Percentiles rank a stretch among this genome's conserved stretches.
These are phyloP conservation scores for Caenorhabditis doughertyi DNA, from an alignment of 2,888 invertebrate species.

Conservation along the genomic window DNA sequence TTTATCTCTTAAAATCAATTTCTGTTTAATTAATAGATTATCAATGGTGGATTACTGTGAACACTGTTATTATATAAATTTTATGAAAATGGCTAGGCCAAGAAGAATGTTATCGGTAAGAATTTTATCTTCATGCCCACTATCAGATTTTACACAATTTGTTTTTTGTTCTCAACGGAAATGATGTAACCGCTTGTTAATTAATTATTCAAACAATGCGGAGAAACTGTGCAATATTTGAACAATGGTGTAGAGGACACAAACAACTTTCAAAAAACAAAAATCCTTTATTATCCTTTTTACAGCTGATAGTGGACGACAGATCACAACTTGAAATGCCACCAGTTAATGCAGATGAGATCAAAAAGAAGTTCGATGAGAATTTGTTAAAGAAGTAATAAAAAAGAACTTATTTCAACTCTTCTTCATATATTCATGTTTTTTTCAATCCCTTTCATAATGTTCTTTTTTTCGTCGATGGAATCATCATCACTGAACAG, in stretches of 20 bases:
- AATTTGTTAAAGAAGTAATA: constrained; percentile 15
- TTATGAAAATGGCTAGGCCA: constrained; percentile 35
- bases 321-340: constrained; percentile 45
- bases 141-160: constrained; percentile 1
- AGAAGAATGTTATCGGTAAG: constrained; percentile 29
- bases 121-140: background rate
- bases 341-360: background rate
- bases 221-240: constrained; percentile 9
- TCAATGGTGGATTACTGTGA: constrained; percentile 43
- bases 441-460: background rate
- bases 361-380: constrained; percentile 45
- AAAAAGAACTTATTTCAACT: background rate
- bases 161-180: constrained; percentile 14
- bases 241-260: constrained; percentile 20
- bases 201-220: constrained; percentile 39
- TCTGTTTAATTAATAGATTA: constrained; percentile 13
- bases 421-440: background rate
- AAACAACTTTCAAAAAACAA: constrained; percentile 9
- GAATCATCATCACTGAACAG: constrained; percentile 42
- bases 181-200: constrained; percentile 37
- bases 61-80: constrained; percentile 26
- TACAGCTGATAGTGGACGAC: constrained; percentile 52
- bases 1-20: background rate
- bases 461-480: constrained; percentile 19
- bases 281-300: background rate